Evolutionary conservation across 2,888 invertebrate species (phyloP), one percentile per base, ranked within the genome.

Genomic region (Pediacus dermestoides): DNA sequence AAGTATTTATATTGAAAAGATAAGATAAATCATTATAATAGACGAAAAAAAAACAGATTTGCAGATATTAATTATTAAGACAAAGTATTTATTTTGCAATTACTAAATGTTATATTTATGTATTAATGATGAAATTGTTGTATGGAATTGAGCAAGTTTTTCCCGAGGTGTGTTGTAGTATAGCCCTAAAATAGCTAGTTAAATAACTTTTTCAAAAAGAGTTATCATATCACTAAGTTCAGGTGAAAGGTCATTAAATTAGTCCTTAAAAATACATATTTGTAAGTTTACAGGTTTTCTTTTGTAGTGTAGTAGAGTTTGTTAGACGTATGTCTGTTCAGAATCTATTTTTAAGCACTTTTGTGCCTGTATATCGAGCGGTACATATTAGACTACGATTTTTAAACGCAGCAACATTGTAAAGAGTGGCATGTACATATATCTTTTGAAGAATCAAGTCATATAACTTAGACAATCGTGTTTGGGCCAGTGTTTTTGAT

Each of bases 151-250:
- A 28, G 10, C n/a, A 7, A n/a, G 6, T 18, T n/a, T n/a, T n/a
- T n/a, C n/a, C n/a, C n/a, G n/a, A n/a, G n/a, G n/a, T n/a, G n/a
- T n/a, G n/a, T n/a, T n/a, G n/a, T n/a, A n/a, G n/a, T n/a, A n/a
- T n/a, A n/a, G n/a, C n/a, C n/a, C n/a, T n/a, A n/a, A n/a, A n/a
- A n/a, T n/a, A n/a, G n/a, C n/a, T n/a, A n/a, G n/a, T n/a, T n/a
- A n/a, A n/a, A n/a, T n/a, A n/a, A n/a, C n/a, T n/a, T n/a, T n/a
- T n/a, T 23, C n/a, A 23, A 4, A 23, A 23, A 23, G 10, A 9
- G 23, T 23, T 23, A 23, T 23, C 57, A 57, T 57, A 57, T 57
- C 57, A 57, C 42, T 53, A 48, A 48, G 44, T 54, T 51, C 53
- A 53, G 53, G 53, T 48, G 47, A 50, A 50, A 44, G 52, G 48